Evolutionary conservation across 2,888 invertebrate genomes (phyloP).

Genomic region (Podotricha telesiphe): DNA sequence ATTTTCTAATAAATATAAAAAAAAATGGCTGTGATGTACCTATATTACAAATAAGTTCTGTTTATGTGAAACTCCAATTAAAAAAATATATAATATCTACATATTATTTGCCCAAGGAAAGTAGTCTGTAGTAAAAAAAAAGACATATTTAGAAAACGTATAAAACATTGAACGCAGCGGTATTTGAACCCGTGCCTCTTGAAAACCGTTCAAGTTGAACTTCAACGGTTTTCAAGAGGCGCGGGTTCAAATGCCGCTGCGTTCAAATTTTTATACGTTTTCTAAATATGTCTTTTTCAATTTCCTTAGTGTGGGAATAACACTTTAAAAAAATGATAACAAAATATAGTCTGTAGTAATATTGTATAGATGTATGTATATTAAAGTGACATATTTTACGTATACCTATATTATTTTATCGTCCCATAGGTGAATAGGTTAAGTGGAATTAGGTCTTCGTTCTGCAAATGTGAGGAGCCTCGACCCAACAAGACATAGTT

Average conservation of each 20-base stretch:
- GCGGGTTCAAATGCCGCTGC: too few relatives aligned
- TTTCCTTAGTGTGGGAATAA: too few relatives aligned
- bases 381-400: conserved; percentile 20
- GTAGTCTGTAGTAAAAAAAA: too few relatives aligned
- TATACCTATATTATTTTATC: conserved; percentile 19
- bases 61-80: neutral
- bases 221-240: too few relatives aligned
- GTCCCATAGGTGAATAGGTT: conserved; percentile 46
- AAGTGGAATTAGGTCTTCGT: conserved; percentile 49
- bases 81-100: neutral
- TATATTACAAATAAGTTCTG: neutral
- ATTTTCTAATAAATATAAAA: neutral
- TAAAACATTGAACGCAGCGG: too few relatives aligned
- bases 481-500: conserved; percentile 46
- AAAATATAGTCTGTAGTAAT: neutral
- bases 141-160: too few relatives aligned
- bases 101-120: neutral
- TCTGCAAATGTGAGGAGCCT: conserved; percentile 49
- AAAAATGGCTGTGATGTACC: neutral
- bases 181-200: too few relatives aligned
- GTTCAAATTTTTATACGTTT: too few relatives aligned
- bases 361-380: neutral
- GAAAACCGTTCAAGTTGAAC: too few relatives aligned
- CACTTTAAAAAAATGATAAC: too few relatives aligned
- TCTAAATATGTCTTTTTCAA: too few relatives aligned